Evolutionary conservation across 1,140 invertebrate genomes (phyloP).

Genomic region (Dinothrombium tinctorium): DNA sequence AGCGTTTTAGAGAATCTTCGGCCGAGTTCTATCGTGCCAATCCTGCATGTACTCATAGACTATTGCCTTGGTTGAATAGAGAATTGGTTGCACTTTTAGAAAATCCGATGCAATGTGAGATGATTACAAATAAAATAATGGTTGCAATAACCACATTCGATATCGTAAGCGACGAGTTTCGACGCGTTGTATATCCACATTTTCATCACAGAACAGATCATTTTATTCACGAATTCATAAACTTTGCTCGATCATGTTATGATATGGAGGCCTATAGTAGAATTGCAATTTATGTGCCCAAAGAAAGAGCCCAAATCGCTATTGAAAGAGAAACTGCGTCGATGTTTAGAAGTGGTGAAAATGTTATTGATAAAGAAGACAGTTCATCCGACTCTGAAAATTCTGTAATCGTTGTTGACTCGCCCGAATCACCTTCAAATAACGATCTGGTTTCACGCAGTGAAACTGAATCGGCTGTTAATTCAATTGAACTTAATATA

Average conservation of each 20-base stretch:
- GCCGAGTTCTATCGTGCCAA: constrained; percentile 46
- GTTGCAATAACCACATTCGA: constrained; percentile 35
- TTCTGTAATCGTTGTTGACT: no score
- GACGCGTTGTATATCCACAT: constrained; percentile 24
- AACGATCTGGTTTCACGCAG: no score
- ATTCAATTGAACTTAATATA: background rate
- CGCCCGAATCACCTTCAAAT: no score
- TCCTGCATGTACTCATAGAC: constrained; percentile 45
- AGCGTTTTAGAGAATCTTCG: constrained; percentile 38
- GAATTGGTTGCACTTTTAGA: constrained; percentile 45
- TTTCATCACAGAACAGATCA: constrained; percentile 27
- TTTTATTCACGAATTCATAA: constrained; percentile 68
- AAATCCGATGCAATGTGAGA: constrained; percentile 26
- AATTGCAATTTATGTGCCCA: constrained; percentile 20
- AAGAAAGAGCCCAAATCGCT: constrained; percentile 3
- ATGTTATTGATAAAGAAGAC: no score
- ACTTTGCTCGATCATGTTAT: constrained; percentile 57
- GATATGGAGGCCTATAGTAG: constrained; percentile 42
- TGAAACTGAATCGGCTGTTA: background rate
- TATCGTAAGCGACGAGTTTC: constrained; percentile 47
- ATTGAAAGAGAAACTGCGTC: no score
- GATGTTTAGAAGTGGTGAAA: no score
- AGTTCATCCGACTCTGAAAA: no score
- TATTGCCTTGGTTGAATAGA: constrained; percentile 64
- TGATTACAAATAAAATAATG: constrained; percentile 40